These are phyloP conservation scores for Netelia virgata DNA, from an alignment of 2,888 invertebrate species.

Conservation along the genomic window DNA sequence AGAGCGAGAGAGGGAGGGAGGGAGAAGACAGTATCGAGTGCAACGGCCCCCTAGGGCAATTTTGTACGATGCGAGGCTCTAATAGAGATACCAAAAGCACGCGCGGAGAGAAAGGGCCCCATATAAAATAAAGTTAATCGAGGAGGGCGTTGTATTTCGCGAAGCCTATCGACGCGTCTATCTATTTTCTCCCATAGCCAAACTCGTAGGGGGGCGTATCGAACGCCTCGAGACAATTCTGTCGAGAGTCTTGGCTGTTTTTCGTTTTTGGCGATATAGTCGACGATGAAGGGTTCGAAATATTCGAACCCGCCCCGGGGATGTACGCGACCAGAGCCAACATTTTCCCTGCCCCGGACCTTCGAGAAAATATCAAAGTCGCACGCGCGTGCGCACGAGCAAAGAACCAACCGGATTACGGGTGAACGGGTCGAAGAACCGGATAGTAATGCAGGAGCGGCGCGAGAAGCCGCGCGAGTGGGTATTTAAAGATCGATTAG, in stretches of 20 bases:
- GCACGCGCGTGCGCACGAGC: background rate
- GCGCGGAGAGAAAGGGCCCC: background rate
- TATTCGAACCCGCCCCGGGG: too few species aligned
- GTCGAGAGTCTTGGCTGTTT: constrained; percentile 4
- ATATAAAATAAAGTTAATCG: constrained; percentile 69
- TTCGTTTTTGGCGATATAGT: background rate
- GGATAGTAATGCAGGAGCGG: constrained; percentile 44
- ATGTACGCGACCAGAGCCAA: background rate
- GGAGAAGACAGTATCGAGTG: constrained; percentile 47
- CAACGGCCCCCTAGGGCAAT: constrained; percentile 68
- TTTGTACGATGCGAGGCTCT: constrained; percentile 65
- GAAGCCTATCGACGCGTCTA: constrained; percentile 64
- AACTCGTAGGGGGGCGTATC: constrained; percentile 64
- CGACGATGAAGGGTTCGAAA: too few species aligned
- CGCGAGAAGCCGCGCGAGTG: constrained; percentile 16
- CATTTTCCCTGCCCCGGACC: background rate
- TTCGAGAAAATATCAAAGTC: background rate
- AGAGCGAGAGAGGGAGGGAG: constrained; percentile 35
- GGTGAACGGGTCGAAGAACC: constrained; percentile 64
- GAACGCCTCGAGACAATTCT: constrained; percentile 67
- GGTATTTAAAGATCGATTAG: constrained; percentile 62
- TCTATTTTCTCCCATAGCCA: constrained; percentile 64
- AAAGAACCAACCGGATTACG: constrained; percentile 53
- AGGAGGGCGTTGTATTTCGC: constrained; percentile 61
- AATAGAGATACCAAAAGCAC: constrained; percentile 73